phyloP scores from a whole-genome alignment of 2,888 invertebrate genomes.

The Euplexia lucipara region DNA sequence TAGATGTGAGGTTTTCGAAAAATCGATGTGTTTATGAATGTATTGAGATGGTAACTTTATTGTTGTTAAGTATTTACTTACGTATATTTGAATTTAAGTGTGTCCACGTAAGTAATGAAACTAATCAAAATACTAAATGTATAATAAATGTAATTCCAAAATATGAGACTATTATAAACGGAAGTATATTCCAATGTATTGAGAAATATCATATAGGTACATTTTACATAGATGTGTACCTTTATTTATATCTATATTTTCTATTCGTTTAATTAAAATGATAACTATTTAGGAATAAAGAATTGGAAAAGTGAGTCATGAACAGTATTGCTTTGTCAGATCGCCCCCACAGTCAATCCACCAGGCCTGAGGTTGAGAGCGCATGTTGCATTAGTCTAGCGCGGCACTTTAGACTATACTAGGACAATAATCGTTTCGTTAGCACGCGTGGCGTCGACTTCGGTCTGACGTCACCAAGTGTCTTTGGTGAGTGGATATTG shows the following conservation, averaged over 20 bases:
- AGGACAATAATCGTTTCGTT: slow-evolving; percentile 87
- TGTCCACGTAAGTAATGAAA: slow-evolving; percentile 80
- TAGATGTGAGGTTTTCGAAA: slow-evolving; percentile 70
- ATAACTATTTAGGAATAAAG: slow-evolving; percentile 49
- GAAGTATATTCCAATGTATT: slow-evolving; percentile 67
- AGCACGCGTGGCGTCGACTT: slow-evolving; percentile 73
- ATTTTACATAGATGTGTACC: slow-evolving; percentile 58
- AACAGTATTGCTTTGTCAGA: slow-evolving; percentile 66
- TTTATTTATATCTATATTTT: slow-evolving; percentile 66
- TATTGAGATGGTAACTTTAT: slow-evolving; percentile 82
- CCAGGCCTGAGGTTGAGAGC: slow-evolving; percentile 61
- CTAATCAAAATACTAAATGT: slow-evolving; percentile 71
- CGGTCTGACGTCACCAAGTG: slow-evolving; percentile 63
- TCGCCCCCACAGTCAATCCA: slow-evolving; percentile 61
- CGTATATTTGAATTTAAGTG: slow-evolving; percentile 80
- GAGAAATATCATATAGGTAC: slow-evolving; percentile 63
- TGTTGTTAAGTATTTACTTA: slow-evolving; percentile 86
- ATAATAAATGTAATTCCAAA: slow-evolving; percentile 74
- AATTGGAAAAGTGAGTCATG: slow-evolving; percentile 41
- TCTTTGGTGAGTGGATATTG: slow-evolving; percentile 66
- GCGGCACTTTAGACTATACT: slow-evolving; percentile 88
- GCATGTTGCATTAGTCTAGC: slow-evolving; percentile 77
- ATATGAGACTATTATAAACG: slow-evolving; percentile 68
- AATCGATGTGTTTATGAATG: slow-evolving; percentile 77
- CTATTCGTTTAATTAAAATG: slow-evolving; percentile 62